Evolutionary conservation across 2,113 vertebrate genomes (phyloP).

Genomic region (Xyrauchen texanus): DNA sequence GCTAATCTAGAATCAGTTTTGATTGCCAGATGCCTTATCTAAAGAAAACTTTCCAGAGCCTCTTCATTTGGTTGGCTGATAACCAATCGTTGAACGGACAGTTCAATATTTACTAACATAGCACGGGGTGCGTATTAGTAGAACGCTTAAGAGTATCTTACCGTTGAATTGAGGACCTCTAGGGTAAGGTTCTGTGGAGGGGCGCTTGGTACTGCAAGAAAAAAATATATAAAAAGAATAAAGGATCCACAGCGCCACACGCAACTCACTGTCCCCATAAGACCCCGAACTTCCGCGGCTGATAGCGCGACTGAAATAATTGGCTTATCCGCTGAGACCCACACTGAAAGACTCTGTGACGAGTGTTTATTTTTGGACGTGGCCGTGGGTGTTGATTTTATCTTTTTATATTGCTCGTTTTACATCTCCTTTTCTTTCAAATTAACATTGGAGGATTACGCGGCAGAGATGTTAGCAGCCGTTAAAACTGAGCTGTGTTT

Average conservation of each 20-base stretch:
- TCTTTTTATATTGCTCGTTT: background rate
- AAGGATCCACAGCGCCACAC: background rate
- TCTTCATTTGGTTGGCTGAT: too few species aligned
- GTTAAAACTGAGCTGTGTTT: background rate
- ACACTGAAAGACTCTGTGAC: background rate
- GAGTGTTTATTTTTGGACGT: background rate
- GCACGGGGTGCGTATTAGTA: too few species aligned
- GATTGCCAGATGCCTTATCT: background rate
- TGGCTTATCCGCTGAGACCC: background rate
- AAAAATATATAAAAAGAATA: background rate
- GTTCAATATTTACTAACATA: too few species aligned
- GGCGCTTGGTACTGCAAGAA: conserved; percentile 85
- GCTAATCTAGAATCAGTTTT: background rate
- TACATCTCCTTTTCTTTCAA: background rate
- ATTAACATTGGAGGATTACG: background rate
- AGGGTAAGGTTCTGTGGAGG: conserved; percentile 93
- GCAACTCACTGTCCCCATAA: background rate
- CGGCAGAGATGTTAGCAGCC: background rate
- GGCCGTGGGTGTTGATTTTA: background rate
- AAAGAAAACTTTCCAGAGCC: background rate
- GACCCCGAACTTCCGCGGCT: too few species aligned
- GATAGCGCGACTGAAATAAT: background rate
- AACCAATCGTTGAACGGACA: too few species aligned
- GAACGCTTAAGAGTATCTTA: conserved; percentile 57
- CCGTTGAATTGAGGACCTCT: conserved; percentile 97